Base-by-base conservation (phyloP, 2,888 invertebrate genomes). In the Diarsia brunnea region DNA sequence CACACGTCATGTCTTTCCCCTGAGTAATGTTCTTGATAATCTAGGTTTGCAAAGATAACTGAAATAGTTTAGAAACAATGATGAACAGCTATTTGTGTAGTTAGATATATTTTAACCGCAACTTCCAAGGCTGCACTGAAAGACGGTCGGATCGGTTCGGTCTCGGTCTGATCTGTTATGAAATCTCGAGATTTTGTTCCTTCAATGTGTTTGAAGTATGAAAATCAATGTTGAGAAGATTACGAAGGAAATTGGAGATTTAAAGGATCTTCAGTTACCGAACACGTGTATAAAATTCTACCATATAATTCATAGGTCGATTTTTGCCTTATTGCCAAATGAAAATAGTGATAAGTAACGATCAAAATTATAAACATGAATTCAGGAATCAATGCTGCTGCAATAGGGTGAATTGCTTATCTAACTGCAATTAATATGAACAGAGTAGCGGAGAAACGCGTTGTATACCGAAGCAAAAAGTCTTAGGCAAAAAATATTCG, bases 71-170 rank as follows among this genome's bases (percentile, higher is more conserved):
- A 16, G 4, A 49, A n/a, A 16, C 12, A 65, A 45, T 43, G 45
- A 31, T 19, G 10, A 11, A 21, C 16, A 24, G 5, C 1, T 16
- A 75, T 45, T 61, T 27, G 47, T 24, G 21, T 58, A 72, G n/a
- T 43, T 69, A 27, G 14, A 47, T 63, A 60, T 47, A 49, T 66
- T 61, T n/a, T 12, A 81, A 81, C 81, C 81, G 47, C 81, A 82
- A 74, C 65, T 27, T 0, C 61, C 11, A 74, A 79, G 75, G 79
- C 45, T 63, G 16, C 8, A 16, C 16, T 38, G 51, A 55, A 79
- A 72, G 24, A 53, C 43, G n/a, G n/a, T n/a, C n/a, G 53, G 53
- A 49, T n/a, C n/a, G n/a, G n/a, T n/a, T n/a, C n/a, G n/a, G n/a
- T n/a, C n/a, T n/a, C n/a, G n/a, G n/a, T n/a, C n/a, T n/a, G n/a